phyloP scores from a whole-genome alignment of 2,888 invertebrate genomes.

The Synergus itoensis region DNA sequence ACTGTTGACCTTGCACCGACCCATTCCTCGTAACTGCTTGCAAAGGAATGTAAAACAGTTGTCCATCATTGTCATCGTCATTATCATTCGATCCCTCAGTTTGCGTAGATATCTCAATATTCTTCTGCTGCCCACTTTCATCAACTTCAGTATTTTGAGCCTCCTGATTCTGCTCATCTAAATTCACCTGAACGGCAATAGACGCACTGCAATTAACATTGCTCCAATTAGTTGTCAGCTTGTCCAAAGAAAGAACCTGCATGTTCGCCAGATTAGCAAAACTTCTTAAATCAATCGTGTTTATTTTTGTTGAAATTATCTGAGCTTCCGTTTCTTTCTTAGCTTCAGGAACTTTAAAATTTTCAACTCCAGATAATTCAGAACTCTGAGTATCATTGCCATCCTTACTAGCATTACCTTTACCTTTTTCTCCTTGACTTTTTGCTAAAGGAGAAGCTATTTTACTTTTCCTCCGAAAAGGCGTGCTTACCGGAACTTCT shows the following conservation, averaged over 20 bases:
- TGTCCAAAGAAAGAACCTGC: constrained; percentile 72
- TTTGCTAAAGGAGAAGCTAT: constrained; percentile 49
- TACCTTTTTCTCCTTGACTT: constrained; percentile 46
- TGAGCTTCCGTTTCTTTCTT: constrained; percentile 54
- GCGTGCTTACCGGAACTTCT: constrained; percentile 81
- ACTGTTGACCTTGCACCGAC: constrained; percentile 75
- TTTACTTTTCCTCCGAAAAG: constrained; percentile 77
- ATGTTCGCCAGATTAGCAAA: constrained; percentile 69
- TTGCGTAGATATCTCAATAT: constrained; percentile 78
- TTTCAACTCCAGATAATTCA: not conserved
- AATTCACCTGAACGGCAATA: constrained; percentile 80
- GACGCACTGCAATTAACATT: constrained; percentile 78
- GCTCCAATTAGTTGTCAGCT: constrained; percentile 73
- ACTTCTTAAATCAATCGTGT: constrained; percentile 58
- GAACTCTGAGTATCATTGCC: constrained; percentile 8
- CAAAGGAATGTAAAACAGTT: constrained; percentile 83
- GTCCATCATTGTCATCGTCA: constrained; percentile 80
- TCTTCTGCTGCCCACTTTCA: constrained; percentile 64
- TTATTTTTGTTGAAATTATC: constrained; percentile 11
- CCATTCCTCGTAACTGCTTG: constrained; percentile 78
- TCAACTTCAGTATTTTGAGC: constrained; percentile 55
- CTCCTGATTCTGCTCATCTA: constrained; percentile 75
- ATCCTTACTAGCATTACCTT: constrained; percentile 26
- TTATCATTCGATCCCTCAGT: constrained; percentile 78
- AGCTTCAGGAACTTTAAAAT: not conserved